Base-by-base conservation (phyloP, 2,113 vertebrate species). In the Strix aluco region DNA sequence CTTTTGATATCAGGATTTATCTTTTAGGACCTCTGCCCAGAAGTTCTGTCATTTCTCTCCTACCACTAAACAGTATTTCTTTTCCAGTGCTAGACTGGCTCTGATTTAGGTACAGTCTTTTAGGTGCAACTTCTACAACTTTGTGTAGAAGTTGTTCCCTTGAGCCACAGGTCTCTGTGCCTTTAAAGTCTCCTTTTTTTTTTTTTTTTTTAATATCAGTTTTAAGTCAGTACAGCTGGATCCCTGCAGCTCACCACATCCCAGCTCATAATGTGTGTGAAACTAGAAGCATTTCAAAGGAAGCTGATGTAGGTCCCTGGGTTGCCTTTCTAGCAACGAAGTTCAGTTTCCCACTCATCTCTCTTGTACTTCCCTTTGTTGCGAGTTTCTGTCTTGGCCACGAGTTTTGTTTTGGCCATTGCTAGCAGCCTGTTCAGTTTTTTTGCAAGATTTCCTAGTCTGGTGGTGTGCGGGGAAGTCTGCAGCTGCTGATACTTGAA, bases 311-410 rank as follows among this genome's bases (percentile, higher is more conserved):
- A 93, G 69, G n/a, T 86, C 58, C 77, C 30, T 74, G 62, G 5
- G 18, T 42, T 62, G 87, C 93, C 94, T 96, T 96, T 97, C 96
- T 94, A 97, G 91, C 93, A 96, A 97, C 47, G 63, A 92, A 95
- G 67, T 82, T 92, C 25, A 83, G 81, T 71, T 96, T 94, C 92
- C 81, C 38, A 8, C 81, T 79, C 0, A 0, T 69, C 70, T 85
- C 69, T 87, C 71, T 71, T 27, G 20, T 57, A 94, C 94, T 97
- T 97, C 96, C 74, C 84, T 85, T 73, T 88, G 78, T 15, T 62
- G n/a, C 21, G 79, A 29, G 86, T 97, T 97, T 92, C 95, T 95
- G 54, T 85, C 63, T 52, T 54, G 46, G 54, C 92, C 79, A 58
- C 2, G 3, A 34, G 70, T 79, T 87, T 67, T 66, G 42, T 80